These are phyloP conservation scores for Idaea aversata DNA, from an alignment of 2,888 invertebrate genomes.

Conservation along the genomic window DNA sequence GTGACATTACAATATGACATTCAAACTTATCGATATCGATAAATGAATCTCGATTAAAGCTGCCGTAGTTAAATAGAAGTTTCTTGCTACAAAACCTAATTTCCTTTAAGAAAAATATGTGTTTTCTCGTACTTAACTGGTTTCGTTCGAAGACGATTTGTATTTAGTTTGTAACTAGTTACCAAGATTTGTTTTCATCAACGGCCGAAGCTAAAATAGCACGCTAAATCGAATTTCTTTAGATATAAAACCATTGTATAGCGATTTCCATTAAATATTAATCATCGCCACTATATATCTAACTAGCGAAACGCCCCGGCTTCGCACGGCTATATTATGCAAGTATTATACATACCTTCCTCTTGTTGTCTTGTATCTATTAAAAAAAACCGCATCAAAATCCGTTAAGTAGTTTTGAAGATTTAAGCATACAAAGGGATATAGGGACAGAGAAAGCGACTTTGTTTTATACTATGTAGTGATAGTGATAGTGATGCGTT, in stretches of 20 bases:
- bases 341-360: too few species aligned
- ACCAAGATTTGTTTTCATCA: neutral
- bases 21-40: constrained; percentile 17
- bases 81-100: neutral
- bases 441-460: too few species aligned
- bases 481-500: too few species aligned
- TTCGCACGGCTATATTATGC: too few species aligned
- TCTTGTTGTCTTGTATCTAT: too few species aligned
- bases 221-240: neutral
- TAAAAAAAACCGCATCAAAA: too few species aligned
- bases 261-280: too few species aligned
- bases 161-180: neutral
- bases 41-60: neutral
- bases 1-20: constrained; percentile 18
- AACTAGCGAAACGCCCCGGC: too few species aligned
- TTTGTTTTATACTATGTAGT: too few species aligned
- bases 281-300: neutral
- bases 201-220: neutral
- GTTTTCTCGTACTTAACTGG: neutral
- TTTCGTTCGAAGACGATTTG: neutral
- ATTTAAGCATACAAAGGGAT: too few species aligned
- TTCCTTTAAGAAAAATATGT: neutral
- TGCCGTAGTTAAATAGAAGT: neutral
- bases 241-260: too few species aligned
- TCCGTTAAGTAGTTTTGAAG: too few species aligned